Evolutionary conservation across 2,888 invertebrate genomes (phyloP), one percentile per base, ranked within the genome.

Genomic region (Eurois occulta): DNA sequence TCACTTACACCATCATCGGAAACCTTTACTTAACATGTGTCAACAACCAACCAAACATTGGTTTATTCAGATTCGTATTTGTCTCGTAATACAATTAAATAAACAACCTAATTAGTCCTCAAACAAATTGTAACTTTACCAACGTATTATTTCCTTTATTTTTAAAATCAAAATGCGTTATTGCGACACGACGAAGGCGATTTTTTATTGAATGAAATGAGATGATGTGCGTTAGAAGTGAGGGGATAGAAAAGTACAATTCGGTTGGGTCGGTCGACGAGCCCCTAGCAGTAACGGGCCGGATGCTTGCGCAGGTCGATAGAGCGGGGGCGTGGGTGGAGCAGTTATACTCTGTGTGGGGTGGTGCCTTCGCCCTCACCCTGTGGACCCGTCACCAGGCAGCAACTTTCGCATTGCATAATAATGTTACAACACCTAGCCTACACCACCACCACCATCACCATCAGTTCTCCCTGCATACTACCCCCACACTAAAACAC

Each of bases 291-390:
- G 90, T 90, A 88, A 84, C 88, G 88, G 90, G 84, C 89, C 92
- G 91, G 93, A 92, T 92, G 93, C 94, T 92, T 92, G 96, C 96
- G 95, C 95, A 95, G 96, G 96, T 96, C 96, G 96, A 96, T 95
- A 96, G 93, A 95, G 94, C 94, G 93, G 91, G 92, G 92, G 92
- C 89, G 95, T 93, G 95, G 95, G 95, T 94, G 94, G 95, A 92
- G 93, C 91, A 92, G 92, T 92, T 92, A 82, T 92, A 93, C 91
- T 91, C 92, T 91, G 92, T 92, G 93, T 92, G 92, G 94, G 94
- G 96, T 93, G 96, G 95, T 93, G 92, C 97, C 92, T 96, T 95
- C 94, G 95, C 95, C 91, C 95, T 97, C 94, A 96, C 96, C 93
- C 96, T 91, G 91, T 83, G 83, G 83, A 87, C 83, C 89, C 89